These are phyloP conservation scores for Drosophila quasianomalipes DNA, from an alignment of 2,888 invertebrate genomes.

Conservation along the genomic window DNA sequence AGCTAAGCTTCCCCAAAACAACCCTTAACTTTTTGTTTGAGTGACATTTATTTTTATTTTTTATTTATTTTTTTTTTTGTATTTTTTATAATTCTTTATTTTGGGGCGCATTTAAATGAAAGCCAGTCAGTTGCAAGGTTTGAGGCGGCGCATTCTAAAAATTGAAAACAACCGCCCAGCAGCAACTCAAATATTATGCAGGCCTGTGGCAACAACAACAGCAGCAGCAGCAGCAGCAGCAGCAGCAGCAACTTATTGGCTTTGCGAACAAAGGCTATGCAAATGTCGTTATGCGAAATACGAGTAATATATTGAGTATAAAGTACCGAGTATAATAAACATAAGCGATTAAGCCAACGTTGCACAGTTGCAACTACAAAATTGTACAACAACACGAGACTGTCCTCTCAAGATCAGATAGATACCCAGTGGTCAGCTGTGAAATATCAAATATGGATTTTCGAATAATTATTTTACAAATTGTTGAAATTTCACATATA, in stretches of 20 bases:
- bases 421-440: conserved; percentile 1
- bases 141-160: conserved; percentile 21
- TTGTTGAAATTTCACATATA: background rate
- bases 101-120: conserved; percentile 30
- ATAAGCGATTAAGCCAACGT: conserved; percentile 71
- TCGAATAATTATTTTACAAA: background rate
- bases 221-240: conserved; percentile 1
- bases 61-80: conserved; percentile 6
- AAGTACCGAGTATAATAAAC: conserved; percentile 75
- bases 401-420: background rate
- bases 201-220: conserved; percentile 7
- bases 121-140: conserved; percentile 14
- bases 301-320: conserved; percentile 56
- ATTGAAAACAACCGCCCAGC: conserved; percentile 25
- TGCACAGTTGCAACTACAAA: conserved; percentile 56
- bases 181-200: conserved; percentile 18
- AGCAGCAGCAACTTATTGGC: conserved; percentile 50
- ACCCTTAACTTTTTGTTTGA: conserved; percentile 19
- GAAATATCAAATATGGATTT: background rate
- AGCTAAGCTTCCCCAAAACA: conserved; percentile 4
- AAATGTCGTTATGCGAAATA: conserved; percentile 56
- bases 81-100: conserved; percentile 17
- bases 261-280: conserved; percentile 69
- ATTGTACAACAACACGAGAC: conserved; percentile 31
- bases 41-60: conserved; percentile 14